phyloP scores from a whole-genome alignment of 2,888 invertebrate genomes.

The Empis stercorea region DNA sequence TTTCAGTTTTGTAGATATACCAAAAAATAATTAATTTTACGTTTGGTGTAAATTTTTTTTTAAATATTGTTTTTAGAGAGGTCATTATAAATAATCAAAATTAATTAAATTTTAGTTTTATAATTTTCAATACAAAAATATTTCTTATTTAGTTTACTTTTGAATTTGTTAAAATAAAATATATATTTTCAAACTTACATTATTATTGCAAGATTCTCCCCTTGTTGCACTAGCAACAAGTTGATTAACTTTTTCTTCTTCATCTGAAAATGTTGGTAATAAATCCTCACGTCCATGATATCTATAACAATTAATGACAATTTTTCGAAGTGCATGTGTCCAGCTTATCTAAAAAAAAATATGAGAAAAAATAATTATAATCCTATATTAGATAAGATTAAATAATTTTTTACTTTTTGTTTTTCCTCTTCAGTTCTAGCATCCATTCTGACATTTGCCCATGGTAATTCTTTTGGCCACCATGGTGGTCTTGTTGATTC shows the following conservation, averaged over 20 bases:
- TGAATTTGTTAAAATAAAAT: background rate
- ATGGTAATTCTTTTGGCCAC: constrained; percentile 97
- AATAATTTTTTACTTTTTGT: constrained; percentile 87
- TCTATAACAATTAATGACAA: constrained; percentile 96
- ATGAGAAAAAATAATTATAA: background rate
- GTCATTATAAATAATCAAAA: too few relatives aligned
- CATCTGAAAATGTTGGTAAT: constrained; percentile 85
- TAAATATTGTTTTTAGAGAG: background rate
- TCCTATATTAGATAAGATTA: too few relatives aligned
- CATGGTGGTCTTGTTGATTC: constrained; percentile 91
- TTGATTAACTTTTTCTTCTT: constrained; percentile 65
- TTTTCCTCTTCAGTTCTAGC: constrained; percentile 92
- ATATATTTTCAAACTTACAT: too few relatives aligned
- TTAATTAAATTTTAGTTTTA: background rate
- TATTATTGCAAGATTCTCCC: constrained; percentile 16
- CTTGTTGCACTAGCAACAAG: constrained; percentile 37
- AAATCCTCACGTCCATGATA: constrained; percentile 94
- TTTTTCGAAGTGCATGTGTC: constrained; percentile 93
- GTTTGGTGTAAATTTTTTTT: too few relatives aligned
- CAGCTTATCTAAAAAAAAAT: constrained; percentile 72
- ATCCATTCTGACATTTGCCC: constrained; percentile 98
- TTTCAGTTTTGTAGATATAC: background rate
- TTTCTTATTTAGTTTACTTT: too few relatives aligned
- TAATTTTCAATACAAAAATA: too few relatives aligned
- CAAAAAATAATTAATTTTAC: too few relatives aligned